Percentiles rank a stretch among this genome's conserved stretches.
Conservation (phyloP, 2,113 vertebrate species). For the Pelecanoides urinatrix region DNA sequence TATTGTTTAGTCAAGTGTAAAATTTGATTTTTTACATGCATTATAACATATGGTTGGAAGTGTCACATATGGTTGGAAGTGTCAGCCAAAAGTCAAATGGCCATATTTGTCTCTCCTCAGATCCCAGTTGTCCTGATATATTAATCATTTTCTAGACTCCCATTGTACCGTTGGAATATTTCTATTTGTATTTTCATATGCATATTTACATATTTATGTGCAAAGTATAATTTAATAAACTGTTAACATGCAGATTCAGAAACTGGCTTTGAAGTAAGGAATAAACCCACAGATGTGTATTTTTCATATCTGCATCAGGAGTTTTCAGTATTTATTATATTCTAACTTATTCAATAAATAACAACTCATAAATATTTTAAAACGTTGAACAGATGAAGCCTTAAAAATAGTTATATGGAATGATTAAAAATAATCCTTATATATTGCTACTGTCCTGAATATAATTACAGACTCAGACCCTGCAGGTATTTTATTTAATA, state of each 20-base stretch:
- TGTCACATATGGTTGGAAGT: not conserved
- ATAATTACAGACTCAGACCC: not conserved
- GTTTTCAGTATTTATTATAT: not conserved
- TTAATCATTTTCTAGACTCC: not conserved
- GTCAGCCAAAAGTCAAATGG: conserved; percentile 40
- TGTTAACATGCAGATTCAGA: not conserved
- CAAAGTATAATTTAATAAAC: not conserved
- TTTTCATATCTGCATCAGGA: not conserved
- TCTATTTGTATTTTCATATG: not conserved
- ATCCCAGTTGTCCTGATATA: not conserved
- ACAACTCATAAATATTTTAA: not conserved
- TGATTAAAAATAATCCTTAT: not conserved
- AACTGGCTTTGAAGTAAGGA: not conserved
- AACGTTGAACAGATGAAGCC: not conserved
- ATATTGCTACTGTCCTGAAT: not conserved
- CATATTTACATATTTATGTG: not conserved
- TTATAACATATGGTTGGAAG: not conserved
- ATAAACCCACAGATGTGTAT: not conserved
- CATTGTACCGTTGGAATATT: not conserved
- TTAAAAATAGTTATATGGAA: not conserved
- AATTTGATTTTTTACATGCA: conserved; percentile 12
- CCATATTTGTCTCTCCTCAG: not conserved
- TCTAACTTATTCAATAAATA: not conserved
- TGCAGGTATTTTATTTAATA: not conserved
- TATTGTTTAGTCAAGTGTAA: conserved; percentile 18